These are phyloP conservation scores for Drosophila prosaltans DNA, from an alignment of 1,140 invertebrate species.

Conservation along the genomic window DNA sequence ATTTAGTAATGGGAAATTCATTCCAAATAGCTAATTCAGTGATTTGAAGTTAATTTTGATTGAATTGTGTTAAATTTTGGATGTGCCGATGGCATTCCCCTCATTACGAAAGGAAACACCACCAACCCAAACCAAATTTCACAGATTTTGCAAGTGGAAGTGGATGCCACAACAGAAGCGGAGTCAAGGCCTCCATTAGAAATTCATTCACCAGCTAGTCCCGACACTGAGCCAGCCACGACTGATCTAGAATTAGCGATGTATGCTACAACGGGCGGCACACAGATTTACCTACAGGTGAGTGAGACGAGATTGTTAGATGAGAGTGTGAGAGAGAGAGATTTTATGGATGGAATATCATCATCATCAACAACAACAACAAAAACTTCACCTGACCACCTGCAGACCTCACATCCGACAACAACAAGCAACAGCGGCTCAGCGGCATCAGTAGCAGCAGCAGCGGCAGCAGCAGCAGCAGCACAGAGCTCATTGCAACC, in stretches of 20 bases:
- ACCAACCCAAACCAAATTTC: conserved; percentile 43
- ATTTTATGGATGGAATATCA: conserved; percentile 21
- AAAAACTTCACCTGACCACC: conserved; percentile 34
- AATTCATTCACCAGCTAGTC: conserved; percentile 24
- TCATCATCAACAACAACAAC: conserved; percentile 18
- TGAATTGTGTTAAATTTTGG: conserved; percentile 21
- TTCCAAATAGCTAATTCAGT: too few relatives aligned
- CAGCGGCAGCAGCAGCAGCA: conserved; percentile 37
- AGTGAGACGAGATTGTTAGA: conserved; percentile 44
- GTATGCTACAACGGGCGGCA: conserved; percentile 82
- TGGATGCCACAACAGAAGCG: conserved; percentile 57
- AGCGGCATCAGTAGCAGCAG: conserved; percentile 35
- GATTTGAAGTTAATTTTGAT: background rate
- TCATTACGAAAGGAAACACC: too few relatives aligned
- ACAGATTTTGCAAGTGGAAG: conserved; percentile 77
- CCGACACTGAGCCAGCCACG: conserved; percentile 49
- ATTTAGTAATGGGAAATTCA: too few relatives aligned
- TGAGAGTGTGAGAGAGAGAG: conserved; percentile 22
- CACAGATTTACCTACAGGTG: conserved; percentile 83
- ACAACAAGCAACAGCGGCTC: conserved; percentile 42
- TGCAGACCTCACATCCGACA: conserved; percentile 72
- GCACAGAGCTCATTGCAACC: conserved; percentile 58
- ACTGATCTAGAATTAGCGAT: conserved; percentile 64
- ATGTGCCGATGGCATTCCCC: too few relatives aligned
- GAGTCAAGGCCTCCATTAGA: conserved; percentile 53